Conservation (phyloP, 2,888 invertebrate species). For the Rosalia funebris region DNA sequence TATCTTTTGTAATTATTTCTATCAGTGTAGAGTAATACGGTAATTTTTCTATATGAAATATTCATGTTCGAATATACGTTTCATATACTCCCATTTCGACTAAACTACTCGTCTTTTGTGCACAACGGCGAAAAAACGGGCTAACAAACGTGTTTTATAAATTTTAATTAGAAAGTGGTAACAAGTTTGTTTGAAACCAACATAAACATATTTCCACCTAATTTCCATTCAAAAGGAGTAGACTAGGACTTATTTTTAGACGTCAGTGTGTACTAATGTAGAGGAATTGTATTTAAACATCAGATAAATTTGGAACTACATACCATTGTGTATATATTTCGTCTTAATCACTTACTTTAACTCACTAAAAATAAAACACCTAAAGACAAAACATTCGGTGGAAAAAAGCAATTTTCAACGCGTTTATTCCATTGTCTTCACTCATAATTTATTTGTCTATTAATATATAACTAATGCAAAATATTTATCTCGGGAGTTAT, state of each 20-base stretch:
- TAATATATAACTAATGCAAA: not conserved
- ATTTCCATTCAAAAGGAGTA: constrained; percentile 24
- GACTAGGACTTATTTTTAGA: constrained; percentile 22
- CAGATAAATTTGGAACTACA: constrained; percentile 37
- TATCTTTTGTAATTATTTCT: too few species aligned
- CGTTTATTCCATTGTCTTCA: not conserved
- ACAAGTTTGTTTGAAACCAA: constrained; percentile 5
- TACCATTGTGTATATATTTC: constrained; percentile 33
- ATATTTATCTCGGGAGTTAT: not conserved
- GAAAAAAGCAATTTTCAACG: not conserved
- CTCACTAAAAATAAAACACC: constrained; percentile 28
- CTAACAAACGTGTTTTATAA: not conserved
- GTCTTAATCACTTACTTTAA: constrained; percentile 32
- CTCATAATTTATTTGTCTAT: not conserved
- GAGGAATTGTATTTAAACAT: constrained; percentile 27
- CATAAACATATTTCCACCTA: constrained; percentile 23
- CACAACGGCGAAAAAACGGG: not conserved
- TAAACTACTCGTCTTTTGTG: not conserved
- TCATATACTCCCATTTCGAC: not conserved
- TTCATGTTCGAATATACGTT: too few species aligned
- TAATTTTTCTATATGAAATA: too few species aligned
- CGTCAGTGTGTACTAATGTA: constrained; percentile 24
- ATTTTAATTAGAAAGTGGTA: constrained; percentile 14
- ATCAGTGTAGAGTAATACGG: too few species aligned
- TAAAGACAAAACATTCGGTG: constrained; percentile 16